A percentile compares a stretch with the other conserved stretches of the same genome.
Evolutionary conservation across 2,797 vertebrate species (phyloP).

Genomic region (Catharus ustulatus): DNA sequence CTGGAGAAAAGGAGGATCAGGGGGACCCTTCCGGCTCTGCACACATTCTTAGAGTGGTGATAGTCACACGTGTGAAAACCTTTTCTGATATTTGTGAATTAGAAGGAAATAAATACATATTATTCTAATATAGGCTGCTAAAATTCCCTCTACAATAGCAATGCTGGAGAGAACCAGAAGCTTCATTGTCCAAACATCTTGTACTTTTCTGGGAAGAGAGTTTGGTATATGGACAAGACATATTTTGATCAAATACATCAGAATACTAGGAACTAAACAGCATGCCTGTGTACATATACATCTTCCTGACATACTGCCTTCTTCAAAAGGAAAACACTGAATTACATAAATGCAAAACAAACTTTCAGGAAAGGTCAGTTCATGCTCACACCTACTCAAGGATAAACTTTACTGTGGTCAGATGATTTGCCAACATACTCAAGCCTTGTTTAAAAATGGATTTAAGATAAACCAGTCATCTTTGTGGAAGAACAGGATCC

Average conservation of each 20-base stretch:
- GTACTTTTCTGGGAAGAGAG: not conserved
- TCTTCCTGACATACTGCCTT: fast-evolving
- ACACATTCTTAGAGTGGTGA: not conserved
- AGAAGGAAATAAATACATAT: not conserved
- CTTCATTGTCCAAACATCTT: not conserved
- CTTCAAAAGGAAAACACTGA: not conserved
- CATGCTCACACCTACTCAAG: not conserved
- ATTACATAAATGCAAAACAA: not conserved
- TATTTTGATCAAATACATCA: not conserved
- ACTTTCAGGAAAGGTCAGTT: not conserved
- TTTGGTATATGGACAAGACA: not conserved
- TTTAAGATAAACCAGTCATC: not conserved
- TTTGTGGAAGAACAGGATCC: not conserved
- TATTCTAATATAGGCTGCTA: not conserved
- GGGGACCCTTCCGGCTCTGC: no score
- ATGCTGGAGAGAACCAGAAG: not conserved
- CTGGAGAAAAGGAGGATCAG: not conserved
- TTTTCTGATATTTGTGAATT: not conserved
- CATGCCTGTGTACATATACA: no score
- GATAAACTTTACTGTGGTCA: not conserved
- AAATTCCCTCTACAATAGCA: not conserved
- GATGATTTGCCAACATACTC: not conserved
- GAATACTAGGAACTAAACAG: not conserved
- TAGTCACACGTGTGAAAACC: not conserved
- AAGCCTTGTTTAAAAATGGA: not conserved